Evolutionary conservation across 2,113 vertebrate species (phyloP), one percentile per base, ranked within the genome.

Genomic region (Arizona elegans): DNA sequence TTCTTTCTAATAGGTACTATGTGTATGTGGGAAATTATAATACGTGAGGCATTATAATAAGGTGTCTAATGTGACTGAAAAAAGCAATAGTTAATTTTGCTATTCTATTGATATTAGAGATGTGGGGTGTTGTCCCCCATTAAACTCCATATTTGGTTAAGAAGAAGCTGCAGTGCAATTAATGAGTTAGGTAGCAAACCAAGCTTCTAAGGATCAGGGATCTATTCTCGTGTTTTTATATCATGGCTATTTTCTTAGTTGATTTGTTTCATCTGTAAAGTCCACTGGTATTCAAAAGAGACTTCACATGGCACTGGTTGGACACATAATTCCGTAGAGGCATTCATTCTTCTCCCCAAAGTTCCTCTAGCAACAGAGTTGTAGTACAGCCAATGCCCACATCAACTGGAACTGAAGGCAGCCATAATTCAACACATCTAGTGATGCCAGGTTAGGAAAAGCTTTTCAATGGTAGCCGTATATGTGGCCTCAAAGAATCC

Each of bases 81-180:
- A 75, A 81, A 86, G 26, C 70, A 86, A 19, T 47, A 24, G 26
- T 90, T 90, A 90, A 86, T 75, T 93, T 90, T 81, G 24, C 33
- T 81, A 23, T 58, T 26, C 88, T 90, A 47, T 86, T 92, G 87
- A 85, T 38, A 50, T 89, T 86, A 59, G 47, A 90, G 75, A 93
- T 90, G 12, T 53, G 54, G 88, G 92, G 59, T 52, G 2, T 53
- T 53, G 38, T 26, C 53, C 55, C 47, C 52, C 38, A 86, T 89
- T 90, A 86, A 59, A 26, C 88, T 90, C 92, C 58, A 53, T 62
- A 86, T 21, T 55, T 93, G 88, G 12, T 90, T 50, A 55, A 85
- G 19, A 86, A 59, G 26, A 19, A 89, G 53, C 23, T 85, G 33
- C 3, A 26, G 24, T 89, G 54, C 43, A 47, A 81, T 52, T 89